Conservation (phyloP, 2,113 vertebrate species). For the Apaloderma vittatum region DNA sequence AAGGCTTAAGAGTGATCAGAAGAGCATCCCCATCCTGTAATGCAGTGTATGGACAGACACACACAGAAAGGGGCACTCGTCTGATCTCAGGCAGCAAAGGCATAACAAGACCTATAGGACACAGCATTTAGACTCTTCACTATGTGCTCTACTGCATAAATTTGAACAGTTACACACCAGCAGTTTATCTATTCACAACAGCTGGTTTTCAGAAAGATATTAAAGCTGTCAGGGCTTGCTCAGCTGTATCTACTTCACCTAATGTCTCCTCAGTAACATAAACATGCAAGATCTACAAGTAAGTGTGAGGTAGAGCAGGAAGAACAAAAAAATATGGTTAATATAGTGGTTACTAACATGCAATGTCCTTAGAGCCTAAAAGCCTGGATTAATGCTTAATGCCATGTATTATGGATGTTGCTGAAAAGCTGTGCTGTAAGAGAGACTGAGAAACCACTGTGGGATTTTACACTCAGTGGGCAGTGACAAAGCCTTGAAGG, state of each 20-base stretch:
- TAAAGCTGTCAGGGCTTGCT: background rate
- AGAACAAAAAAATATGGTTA: background rate
- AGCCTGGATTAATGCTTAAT: constrained; percentile 13
- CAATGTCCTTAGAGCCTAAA: background rate
- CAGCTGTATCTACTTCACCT: background rate
- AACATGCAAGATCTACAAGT: background rate
- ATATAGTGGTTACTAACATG: background rate
- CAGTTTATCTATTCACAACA: background rate
- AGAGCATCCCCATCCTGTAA: background rate
- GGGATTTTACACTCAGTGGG: background rate
- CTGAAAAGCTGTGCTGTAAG: background rate
- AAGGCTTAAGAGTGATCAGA: background rate
- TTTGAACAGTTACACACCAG: background rate
- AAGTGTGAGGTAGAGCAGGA: background rate
- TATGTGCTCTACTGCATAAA: background rate
- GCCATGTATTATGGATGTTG: background rate
- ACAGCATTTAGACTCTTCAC: rapidly evolving
- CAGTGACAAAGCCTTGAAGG: background rate
- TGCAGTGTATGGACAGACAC: rapidly evolving
- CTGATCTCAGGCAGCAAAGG: background rate
- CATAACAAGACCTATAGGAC: background rate
- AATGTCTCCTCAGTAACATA: background rate
- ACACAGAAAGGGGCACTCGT: background rate
- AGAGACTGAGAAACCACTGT: background rate
- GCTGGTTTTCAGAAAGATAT: background rate